Conservation (phyloP, 2,797 vertebrate species). For the Aythya fuligula region DNA sequence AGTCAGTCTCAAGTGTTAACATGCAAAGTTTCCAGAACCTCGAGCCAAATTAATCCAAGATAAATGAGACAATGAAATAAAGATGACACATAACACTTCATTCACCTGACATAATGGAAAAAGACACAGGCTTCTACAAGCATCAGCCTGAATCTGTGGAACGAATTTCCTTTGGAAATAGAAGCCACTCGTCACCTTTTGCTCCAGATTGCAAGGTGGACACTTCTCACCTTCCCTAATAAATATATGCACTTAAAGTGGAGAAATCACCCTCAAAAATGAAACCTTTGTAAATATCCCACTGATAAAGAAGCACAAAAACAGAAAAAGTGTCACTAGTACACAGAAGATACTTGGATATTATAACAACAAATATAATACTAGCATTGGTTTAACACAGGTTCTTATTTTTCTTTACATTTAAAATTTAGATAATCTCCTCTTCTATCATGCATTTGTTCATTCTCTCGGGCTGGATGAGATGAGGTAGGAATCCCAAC, state of each 20-base stretch:
- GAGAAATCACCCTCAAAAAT: not conserved
- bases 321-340: not conserved
- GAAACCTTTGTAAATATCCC: not conserved
- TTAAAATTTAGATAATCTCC: not conserved
- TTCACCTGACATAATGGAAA: conserved; percentile 36
- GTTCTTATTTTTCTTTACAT: not conserved
- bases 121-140: not conserved
- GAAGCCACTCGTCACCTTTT: not conserved
- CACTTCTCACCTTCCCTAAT: not conserved
- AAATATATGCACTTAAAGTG: not conserved
- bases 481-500: not conserved
- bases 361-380: not conserved
- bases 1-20: not conserved
- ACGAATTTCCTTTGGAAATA: not conserved
- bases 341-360: not conserved
- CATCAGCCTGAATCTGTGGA: not conserved
- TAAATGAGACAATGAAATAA: conserved; percentile 8
- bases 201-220: not conserved
- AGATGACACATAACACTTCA: not conserved
- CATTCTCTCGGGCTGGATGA: not conserved
- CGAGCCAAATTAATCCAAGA: not conserved
- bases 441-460: not conserved
- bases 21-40: not conserved
- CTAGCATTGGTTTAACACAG: not conserved
- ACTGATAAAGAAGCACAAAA: not conserved